Percentiles rank a stretch among this genome's conserved stretches.
Evolutionary conservation across 2,113 vertebrate genomes (phyloP).

Genomic region (Apistogramma diplotaenia): DNA sequence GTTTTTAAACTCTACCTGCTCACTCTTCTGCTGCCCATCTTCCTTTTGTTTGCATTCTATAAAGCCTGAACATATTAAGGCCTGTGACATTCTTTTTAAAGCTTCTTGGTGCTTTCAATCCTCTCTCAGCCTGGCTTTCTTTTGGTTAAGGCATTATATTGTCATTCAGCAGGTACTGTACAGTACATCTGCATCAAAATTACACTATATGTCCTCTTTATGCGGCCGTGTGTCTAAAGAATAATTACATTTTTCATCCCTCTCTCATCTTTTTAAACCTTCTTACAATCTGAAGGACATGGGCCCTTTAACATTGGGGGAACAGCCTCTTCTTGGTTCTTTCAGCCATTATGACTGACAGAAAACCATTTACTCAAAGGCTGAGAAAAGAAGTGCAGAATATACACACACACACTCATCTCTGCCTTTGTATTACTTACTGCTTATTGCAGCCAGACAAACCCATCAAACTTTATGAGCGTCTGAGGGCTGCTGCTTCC

Average conservation of each 20-base stretch:
- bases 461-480: constrained; percentile 57
- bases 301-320: background rate
- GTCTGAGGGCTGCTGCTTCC: constrained; percentile 20
- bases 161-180: background rate
- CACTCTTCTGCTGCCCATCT: background rate
- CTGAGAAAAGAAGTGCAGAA: constrained; percentile 17
- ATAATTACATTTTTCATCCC: background rate
- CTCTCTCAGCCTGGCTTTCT: background rate
- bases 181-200: background rate
- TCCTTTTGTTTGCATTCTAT: accelerated
- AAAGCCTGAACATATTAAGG: background rate
- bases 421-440: constrained; percentile 19
- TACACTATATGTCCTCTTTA: background rate
- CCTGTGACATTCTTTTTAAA: background rate
- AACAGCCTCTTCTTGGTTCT: background rate
- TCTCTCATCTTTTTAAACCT: background rate
- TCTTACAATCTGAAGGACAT: background rate
- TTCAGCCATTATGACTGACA: constrained; percentile 13
- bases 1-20: background rate
- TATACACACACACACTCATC: background rate
- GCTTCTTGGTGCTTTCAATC: background rate
- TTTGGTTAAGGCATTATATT: background rate
- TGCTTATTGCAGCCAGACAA: constrained; percentile 57
- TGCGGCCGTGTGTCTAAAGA: background rate
- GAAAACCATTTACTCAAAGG: constrained; percentile 12